phyloP scores from a whole-genome alignment of 1,140 invertebrate genomes.

The Spodoptera frugiperda region DNA sequence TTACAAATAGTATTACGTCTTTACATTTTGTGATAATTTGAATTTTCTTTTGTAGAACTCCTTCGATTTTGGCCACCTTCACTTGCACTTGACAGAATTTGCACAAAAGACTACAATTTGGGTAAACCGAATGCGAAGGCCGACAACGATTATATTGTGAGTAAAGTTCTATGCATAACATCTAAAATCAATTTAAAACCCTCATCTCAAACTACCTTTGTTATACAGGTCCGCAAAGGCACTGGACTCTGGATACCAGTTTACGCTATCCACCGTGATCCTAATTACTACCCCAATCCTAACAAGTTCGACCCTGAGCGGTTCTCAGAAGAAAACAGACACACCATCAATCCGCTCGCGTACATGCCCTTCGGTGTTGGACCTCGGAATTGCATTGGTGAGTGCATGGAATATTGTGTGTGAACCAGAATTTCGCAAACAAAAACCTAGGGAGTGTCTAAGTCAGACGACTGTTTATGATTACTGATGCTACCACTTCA shows the following conservation, averaged over 20 bases:
- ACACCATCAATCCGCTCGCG: constrained; percentile 74
- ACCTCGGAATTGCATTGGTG: constrained; percentile 87
- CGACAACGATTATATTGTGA: constrained; percentile 54
- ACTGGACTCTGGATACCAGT: constrained; percentile 72
- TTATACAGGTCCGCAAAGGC: constrained; percentile 65
- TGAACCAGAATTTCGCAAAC: no score
- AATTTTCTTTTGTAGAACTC: constrained; percentile 76
- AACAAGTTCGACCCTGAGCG: constrained; percentile 86
- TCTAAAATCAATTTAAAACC: neutral
- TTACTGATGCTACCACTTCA: no score
- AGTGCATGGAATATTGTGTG: constrained; percentile 22
- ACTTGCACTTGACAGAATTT: constrained; percentile 78
- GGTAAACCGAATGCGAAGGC: constrained; percentile 54
- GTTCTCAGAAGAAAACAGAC: constrained; percentile 84
- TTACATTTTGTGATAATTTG: neutral
- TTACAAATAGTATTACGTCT: neutral
- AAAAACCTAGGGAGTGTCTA: no score
- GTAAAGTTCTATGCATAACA: neutral
- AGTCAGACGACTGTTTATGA: no score
- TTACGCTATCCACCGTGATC: constrained; percentile 83
- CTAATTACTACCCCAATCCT: constrained; percentile 84
- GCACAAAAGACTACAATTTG: constrained; percentile 83
- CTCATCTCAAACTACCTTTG: constrained; percentile 44
- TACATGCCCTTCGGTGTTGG: constrained; percentile 88
- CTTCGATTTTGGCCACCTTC: constrained; percentile 85